Evolutionary conservation across 2,888 invertebrate genomes (phyloP).

Genomic region (Caenorhabditis sp.): DNA sequence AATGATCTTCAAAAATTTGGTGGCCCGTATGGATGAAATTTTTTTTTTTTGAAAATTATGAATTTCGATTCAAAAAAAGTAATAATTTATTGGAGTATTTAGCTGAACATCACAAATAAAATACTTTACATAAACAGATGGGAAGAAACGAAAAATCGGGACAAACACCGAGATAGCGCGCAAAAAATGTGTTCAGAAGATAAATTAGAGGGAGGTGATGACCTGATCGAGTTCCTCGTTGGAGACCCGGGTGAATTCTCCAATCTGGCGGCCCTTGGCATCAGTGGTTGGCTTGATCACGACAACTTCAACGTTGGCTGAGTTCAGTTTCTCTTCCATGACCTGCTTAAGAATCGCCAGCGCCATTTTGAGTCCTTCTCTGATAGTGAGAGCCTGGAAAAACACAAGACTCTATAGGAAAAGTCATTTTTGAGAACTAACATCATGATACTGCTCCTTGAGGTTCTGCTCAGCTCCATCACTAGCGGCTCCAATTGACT

Average conservation of each 20-base stretch:
- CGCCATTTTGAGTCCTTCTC: conserved; percentile 93
- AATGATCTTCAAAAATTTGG: too few species aligned
- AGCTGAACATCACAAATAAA: conserved; percentile 44
- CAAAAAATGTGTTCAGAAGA: background rate
- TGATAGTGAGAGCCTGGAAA: conserved; percentile 91
- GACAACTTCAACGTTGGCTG: conserved; percentile 93
- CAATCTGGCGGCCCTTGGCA: conserved; percentile 75
- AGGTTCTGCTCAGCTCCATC: conserved; percentile 98
- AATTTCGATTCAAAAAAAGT: too few species aligned
- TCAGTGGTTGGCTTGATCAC: conserved; percentile 77
- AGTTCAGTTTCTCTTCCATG: conserved; percentile 98
- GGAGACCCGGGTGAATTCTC: conserved; percentile 70
- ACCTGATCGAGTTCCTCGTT: conserved; percentile 71
- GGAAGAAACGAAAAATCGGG: background rate
- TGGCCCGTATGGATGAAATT: too few species aligned
- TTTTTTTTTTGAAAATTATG: too few species aligned
- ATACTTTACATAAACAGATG: conserved; percentile 11
- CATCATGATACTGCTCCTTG: conserved; percentile 87
- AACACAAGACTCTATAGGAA: background rate
- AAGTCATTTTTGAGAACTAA: conserved; percentile 64
- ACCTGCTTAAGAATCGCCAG: conserved; percentile 97
- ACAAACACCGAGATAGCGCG: background rate
- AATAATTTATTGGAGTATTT: conserved; percentile 51
- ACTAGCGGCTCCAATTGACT: conserved; percentile 98
- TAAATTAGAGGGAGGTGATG: conserved; percentile 67